phyloP scores from a whole-genome alignment of 2,888 invertebrate genomes.

The Automeris io region DNA sequence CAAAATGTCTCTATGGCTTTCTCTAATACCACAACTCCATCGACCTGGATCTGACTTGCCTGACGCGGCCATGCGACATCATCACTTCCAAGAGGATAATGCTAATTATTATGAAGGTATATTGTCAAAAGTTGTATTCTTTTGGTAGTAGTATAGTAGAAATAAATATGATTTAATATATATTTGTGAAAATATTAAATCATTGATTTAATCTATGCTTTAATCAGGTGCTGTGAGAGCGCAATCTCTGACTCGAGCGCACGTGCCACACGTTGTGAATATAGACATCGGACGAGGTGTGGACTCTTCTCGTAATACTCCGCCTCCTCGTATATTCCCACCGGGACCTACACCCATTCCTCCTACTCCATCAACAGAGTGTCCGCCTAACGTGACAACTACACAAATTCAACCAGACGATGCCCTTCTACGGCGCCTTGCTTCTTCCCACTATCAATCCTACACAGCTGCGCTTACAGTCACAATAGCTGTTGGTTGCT shows the following conservation, averaged over 20 bases:
- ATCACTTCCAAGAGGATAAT: constrained; percentile 90
- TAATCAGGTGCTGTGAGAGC: constrained; percentile 83
- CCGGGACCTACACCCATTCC: constrained; percentile 55
- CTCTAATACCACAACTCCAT: constrained; percentile 93
- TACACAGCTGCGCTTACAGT: constrained; percentile 93
- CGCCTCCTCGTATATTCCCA: constrained; percentile 64
- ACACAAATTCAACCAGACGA: constrained; percentile 76
- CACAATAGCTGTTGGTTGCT: constrained; percentile 91
- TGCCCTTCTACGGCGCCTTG: constrained; percentile 84
- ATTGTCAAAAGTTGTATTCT: too few species aligned
- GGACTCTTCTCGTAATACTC: constrained; percentile 42
- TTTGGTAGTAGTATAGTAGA: too few species aligned
- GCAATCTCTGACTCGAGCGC: constrained; percentile 82
- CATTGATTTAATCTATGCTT: too few species aligned
- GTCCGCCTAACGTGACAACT: constrained; percentile 79
- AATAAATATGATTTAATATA: too few species aligned
- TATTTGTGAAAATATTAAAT: too few species aligned
- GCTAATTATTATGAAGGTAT: constrained; percentile 84
- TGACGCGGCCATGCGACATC: constrained; percentile 90
- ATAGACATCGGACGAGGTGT: constrained; percentile 42
- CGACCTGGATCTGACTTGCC: constrained; percentile 84
- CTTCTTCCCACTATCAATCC: constrained; percentile 90
- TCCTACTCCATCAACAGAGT: constrained; percentile 82
- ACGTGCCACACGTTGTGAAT: constrained; percentile 75
- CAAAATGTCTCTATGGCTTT: constrained; percentile 95